Evolutionary conservation across 1,140 invertebrate genomes (phyloP).

Genomic region (Tetragonula clypearis): DNA sequence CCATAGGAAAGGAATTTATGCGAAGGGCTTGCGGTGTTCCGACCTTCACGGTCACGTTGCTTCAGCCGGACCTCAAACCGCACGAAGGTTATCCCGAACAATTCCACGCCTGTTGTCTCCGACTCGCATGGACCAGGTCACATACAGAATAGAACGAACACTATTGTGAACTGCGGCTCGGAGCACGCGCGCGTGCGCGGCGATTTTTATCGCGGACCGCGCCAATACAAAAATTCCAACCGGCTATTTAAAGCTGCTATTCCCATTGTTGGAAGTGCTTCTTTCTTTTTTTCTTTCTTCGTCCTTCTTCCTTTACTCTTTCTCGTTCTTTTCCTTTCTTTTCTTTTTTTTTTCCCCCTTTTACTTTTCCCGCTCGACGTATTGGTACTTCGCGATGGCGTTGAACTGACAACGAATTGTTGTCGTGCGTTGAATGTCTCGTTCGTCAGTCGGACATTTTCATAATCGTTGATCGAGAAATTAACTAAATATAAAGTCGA

Average conservation of each 20-base stretch:
- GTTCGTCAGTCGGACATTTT: no score
- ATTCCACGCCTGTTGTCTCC: constrained; percentile 44
- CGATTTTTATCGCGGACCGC: constrained; percentile 14
- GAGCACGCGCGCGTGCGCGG: not conserved
- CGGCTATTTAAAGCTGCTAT: constrained; percentile 10
- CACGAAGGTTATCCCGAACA: constrained; percentile 51
- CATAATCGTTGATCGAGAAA: no score
- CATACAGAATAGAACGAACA: constrained; percentile 30
- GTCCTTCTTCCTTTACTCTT: no score
- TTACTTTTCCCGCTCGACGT: no score
- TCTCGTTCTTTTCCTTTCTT: no score
- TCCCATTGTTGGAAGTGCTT: not conserved
- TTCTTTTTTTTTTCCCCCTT: no score
- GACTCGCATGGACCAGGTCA: constrained; percentile 22
- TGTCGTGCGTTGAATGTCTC: no score
- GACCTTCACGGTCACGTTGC: constrained; percentile 62
- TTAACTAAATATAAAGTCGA: no score
- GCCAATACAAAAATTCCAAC: constrained; percentile 25
- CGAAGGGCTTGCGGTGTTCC: constrained; percentile 59
- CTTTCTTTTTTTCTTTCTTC: not conserved
- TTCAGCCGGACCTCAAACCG: constrained; percentile 57
- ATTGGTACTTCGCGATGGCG: no score
- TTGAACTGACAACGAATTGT: no score
- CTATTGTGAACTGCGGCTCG: not conserved
- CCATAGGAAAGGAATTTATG: constrained; percentile 59